Base-by-base conservation (phyloP, 2,888 invertebrate species). In the Phytoseiulus persimilis region DNA sequence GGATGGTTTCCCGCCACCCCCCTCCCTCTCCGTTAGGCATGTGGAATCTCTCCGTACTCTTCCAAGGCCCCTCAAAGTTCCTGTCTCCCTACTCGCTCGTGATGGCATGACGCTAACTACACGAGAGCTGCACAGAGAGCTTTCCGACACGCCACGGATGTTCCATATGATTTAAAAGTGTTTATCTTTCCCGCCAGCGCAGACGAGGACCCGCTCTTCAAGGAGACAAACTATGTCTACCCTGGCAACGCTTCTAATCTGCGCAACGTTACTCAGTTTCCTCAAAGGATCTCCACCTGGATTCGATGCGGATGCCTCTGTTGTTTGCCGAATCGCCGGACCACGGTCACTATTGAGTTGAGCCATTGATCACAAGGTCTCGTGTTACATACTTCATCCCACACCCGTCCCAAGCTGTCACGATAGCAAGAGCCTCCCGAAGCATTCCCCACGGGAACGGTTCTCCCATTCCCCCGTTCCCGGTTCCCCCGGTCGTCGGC, bases 181-280 rank as follows among this genome's bases (percentile, higher is more conserved):
- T 65, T 65, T 65, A 65, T 65, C 65, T 65, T 65, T 87, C 32
- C 45, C 32, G 87, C 87, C 87, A 87, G 87, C 87, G 87, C 87
- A 87, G 87, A 87, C 87, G 87, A 87, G 87, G 87, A 33, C 39
- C 87, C 87, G 31, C 87, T 87, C 87, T 87, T 87, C 45, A 33
- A 33, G 87, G 87, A 33, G 87, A 87, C 87, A 87, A 87, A 31
- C 39, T 32, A 33, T 87, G 87, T 23, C 87, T 87, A 32, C 87
- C 87, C 45, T 87, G 87, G 87, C 87, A 87, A 33, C 87, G 87
- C 32, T 87, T 87, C 87, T 87, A 87, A 45, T n/a, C 87, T 33
- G 32, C 87, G 45, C 87, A n/a, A n/a, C 87, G 87, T 39, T n/a
- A 87, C 32, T 87, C 39, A 33, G 33, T 32, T 45, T 33, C 32